phyloP scores from a whole-genome alignment of 2,113 vertebrate genomes.

The Picathartes gymnocephalus region DNA sequence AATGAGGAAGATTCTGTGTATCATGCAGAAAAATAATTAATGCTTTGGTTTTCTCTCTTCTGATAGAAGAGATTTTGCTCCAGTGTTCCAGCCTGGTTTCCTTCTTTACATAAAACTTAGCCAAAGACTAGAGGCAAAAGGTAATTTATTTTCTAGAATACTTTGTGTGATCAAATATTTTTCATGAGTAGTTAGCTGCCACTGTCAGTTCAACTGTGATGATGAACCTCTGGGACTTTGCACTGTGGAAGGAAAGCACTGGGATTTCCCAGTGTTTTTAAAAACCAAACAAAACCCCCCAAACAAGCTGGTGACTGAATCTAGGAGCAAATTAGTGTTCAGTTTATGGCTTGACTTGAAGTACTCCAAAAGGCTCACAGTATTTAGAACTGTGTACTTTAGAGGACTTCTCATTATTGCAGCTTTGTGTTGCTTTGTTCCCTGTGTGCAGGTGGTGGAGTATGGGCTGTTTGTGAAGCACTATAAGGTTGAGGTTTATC shows the following conservation, averaged over 20 bases:
- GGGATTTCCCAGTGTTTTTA: not conserved
- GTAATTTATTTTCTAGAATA: not conserved
- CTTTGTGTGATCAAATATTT: not conserved
- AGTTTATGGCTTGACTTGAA: not conserved
- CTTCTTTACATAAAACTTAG: not conserved
- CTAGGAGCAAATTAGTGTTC: not conserved
- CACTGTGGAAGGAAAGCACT: not conserved
- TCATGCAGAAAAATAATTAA: not conserved
- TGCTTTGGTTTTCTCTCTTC: not conserved
- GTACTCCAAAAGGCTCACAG: not conserved
- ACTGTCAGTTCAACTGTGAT: not conserved
- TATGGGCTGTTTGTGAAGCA: constrained; percentile 97
- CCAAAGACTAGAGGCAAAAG: not conserved
- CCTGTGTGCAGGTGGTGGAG: constrained; percentile 85
- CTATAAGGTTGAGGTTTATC: constrained; percentile 97
- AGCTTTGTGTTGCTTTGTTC: not conserved
- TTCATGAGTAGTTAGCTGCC: not conserved
- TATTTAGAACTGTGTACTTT: not conserved
- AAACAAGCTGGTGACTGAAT: not conserved
- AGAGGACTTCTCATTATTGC: not conserved
- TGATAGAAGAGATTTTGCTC: not conserved
- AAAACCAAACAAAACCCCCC: not conserved
- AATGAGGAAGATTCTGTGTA: not conserved
- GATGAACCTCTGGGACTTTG: not conserved
- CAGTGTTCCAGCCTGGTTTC: not conserved